Base-by-base conservation (phyloP, 2,888 invertebrate genomes). In the Diaprepes abbreviatus region DNA sequence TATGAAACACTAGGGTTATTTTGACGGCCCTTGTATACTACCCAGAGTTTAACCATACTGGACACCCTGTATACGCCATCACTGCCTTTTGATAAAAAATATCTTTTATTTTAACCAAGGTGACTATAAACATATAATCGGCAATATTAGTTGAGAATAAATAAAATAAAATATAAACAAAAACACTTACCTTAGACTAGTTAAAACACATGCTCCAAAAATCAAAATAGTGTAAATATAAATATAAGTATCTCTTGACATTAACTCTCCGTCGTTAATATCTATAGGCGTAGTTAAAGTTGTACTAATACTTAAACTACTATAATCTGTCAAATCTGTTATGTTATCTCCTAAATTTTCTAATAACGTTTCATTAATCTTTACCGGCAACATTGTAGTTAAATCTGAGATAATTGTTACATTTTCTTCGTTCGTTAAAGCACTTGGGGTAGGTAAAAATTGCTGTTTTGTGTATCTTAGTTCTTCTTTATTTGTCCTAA, bases 401-500 rank as follows among this genome's bases (percentile, higher is more conserved):
- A 28, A 52, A 16, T 21, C 57, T 21, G 57, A 36, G 7, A 10
- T 45, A 21, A n/a, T n/a, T 3, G 24, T 45, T 21, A 21, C 1
- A 24, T n/a, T 45, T 5, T 45, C 45, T 24, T 21, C 28, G 48
- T 50, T 16, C 2, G 10, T 12, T 16, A 28, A 50, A 28, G 28
- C 16, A 50, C 28, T 50, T 14, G 14, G 16, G 9, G 48, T 19
- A 14, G 31, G 43, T 50, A 50, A 50, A 28, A 14, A n/a, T 5
- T 66, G 21, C 5, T 21, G 7, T 33, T 36, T 48, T 14, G 31
- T 10, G 16, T 67, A 54, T 55, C 62, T 54, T 21, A 50, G n/a
- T 62, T 70, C 72, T 50, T 67, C 72, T 63, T 60, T 60, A 24
- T 72, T 72, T 1, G 72, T 70, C 71, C 71, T 71, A 52, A 59